Evolutionary conservation across 1,140 invertebrate genomes (phyloP).

Genomic region (Armadillidium nasatum): DNA sequence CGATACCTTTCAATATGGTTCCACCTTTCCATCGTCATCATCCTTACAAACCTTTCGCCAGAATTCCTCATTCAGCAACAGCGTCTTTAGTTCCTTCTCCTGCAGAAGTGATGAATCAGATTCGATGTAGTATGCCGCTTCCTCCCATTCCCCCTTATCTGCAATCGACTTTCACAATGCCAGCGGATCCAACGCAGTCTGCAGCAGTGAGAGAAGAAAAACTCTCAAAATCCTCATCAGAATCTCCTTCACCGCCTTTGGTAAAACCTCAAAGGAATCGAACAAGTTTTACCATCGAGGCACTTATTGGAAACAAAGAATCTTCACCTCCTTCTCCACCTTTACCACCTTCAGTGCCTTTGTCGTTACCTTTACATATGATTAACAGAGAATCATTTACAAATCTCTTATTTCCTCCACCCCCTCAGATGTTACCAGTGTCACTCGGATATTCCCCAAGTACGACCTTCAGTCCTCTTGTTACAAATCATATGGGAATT

Average conservation of each 20-base stretch:
- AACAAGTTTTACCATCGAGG: conserved; percentile 45
- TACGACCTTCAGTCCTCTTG: not conserved
- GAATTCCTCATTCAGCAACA: not conserved
- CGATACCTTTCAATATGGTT: conserved; percentile 46
- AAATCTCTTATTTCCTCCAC: not conserved
- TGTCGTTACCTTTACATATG: not conserved
- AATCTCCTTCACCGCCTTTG: conserved; percentile 47
- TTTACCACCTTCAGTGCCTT: conserved; percentile 38
- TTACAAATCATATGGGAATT: not conserved
- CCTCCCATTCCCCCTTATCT: conserved; percentile 50
- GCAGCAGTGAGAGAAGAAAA: too few species aligned
- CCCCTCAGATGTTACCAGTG: not conserved
- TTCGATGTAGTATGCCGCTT: conserved; percentile 49
- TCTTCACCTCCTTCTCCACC: conserved; percentile 35
- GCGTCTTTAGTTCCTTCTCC: not conserved
- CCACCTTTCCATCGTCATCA: conserved; percentile 48
- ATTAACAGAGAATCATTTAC: not conserved
- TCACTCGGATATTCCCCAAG: not conserved
- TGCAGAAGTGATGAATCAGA: not conserved
- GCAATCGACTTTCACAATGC: conserved; percentile 32
- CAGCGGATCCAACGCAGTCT: too few species aligned
- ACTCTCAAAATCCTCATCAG: conserved; percentile 42
- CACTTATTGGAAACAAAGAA: conserved; percentile 42
- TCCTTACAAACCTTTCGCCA: not conserved
- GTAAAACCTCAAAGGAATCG: conserved; percentile 41